Base-by-base conservation (phyloP, 2,797 vertebrate species). In the Pseudomugil gertrudae region DNA sequence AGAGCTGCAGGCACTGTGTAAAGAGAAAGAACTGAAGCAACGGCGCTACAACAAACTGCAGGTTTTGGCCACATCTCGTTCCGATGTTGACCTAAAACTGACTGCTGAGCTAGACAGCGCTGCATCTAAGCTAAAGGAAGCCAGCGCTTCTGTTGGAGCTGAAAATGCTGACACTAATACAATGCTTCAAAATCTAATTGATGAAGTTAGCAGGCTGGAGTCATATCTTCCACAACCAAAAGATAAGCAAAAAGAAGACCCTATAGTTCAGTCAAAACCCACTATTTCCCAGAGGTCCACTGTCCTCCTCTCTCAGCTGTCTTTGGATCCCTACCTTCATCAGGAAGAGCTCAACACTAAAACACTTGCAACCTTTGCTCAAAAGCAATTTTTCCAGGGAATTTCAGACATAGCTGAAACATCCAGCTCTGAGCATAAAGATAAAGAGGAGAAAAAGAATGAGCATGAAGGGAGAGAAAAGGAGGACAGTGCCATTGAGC, bases 291-390 rank as follows among this genome's bases (percentile, higher is more conserved):
- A 73, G 65, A 69, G 9, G 3, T 45, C 76, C 0, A 40, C 85
- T 11, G 84, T 94, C 38, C 92, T 98, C 69, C 87, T 96, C 54
- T 96, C 94, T 59, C 95, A 94, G 7, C 81, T 96, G 71, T 63
- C 93, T 56, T 79, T 97, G 85, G 93, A 94, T 68, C 83, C 90
- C 0, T 98, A 95, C 58, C 86, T 99, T 27, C 89, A 88, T 32
- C 93, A 92, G 61, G 96, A 97, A 84, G 95, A 96, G 52, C 86
- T 91, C 73, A 95, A 92, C 86, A 97, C 96, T 2, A 94, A 95
- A 82, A 93, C 93, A 1, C 87, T 98, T 21, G 71, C 89, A 2
- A 79, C 87, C 0, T 94, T 95, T 68, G 90, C 95, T 0, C 95
- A 92, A 77, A 94, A 84, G 0, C 86, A 93, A 66, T 96, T 96